Evolutionary conservation across 2,797 vertebrate species (phyloP).

Genomic region (Cuniculus paca): DNA sequence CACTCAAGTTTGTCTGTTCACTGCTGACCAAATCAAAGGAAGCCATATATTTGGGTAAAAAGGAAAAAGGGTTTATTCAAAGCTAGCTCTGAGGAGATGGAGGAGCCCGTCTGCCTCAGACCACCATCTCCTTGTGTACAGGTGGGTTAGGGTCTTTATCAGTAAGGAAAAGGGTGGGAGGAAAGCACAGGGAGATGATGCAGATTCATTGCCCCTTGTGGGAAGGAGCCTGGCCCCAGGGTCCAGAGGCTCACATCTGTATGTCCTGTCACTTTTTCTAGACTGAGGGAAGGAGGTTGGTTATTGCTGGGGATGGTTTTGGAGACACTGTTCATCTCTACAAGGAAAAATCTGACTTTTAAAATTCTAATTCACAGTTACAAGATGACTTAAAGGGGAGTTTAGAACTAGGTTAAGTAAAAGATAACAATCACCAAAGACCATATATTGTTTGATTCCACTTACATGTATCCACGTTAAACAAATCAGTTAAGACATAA

Average conservation of each 20-base stretch:
- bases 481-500: neutral
- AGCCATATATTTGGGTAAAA: neutral
- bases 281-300: neutral
- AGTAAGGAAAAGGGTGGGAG: neutral
- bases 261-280: neutral
- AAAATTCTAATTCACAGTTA: neutral
- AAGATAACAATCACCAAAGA: neutral
- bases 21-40: neutral
- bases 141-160: neutral
- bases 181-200: neutral
- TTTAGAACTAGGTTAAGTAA: neutral
- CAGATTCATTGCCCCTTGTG: neutral
- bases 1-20: neutral
- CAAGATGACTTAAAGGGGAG: neutral
- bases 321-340: neutral
- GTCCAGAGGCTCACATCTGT: neutral
- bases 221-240: neutral
- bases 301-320: neutral
- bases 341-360: neutral
- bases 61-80: neutral
- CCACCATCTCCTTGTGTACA: neutral
- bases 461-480: neutral
- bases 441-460: neutral
- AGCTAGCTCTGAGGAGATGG: neutral
- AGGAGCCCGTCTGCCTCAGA: neutral